Evolutionary conservation across 2,797 vertebrate species (phyloP), one percentile per base, ranked within the genome.

Genomic region (Falco peregrinus): DNA sequence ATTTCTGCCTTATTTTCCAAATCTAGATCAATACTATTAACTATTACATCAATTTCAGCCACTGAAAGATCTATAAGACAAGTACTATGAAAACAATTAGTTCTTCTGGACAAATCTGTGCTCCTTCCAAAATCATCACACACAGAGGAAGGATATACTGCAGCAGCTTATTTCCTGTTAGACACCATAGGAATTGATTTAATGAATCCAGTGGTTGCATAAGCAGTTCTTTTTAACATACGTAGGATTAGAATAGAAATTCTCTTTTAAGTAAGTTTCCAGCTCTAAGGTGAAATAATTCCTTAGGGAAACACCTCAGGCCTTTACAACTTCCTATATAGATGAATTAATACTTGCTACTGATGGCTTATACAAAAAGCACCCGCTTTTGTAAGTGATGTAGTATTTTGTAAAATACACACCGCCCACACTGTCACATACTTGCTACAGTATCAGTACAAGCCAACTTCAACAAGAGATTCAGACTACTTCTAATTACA

Each of bases 1-100:
- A 88, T 67, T 75, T 88, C 48, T 81, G 14, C 31, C 28, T 90
- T 86, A 53, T 79, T 95, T 95, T 84, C 59, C 47, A 93, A 76
- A 65, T 59, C 51, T 39, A 75, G 13, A 78, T 79, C 87, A 86
- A 84, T 76, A 69, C 35, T 75, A 67, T 56, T 73, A 91, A 51
- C 41, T 69, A 63, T 33, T 88, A n/a, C 59, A 86, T 65, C 59
- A 51, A 45, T 90, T 90, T 60, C 63, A 91, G 56, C 21, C 47
- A 67, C 51, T 67, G 35, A 74, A 68, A 93, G 20, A n/a, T 60
- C 51, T 81, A 65, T 45, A 63, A 93, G 92, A 64, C 59, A 59
- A 74, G 6, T 74, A 70, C 13, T 57, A 60, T 57, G 54, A 74
- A 90, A 87, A 45, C 41, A 84, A 60, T 45, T 63, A 33, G 6